Conservation (phyloP, 2,797 vertebrate genomes). For the Scarus forsteni region DNA sequence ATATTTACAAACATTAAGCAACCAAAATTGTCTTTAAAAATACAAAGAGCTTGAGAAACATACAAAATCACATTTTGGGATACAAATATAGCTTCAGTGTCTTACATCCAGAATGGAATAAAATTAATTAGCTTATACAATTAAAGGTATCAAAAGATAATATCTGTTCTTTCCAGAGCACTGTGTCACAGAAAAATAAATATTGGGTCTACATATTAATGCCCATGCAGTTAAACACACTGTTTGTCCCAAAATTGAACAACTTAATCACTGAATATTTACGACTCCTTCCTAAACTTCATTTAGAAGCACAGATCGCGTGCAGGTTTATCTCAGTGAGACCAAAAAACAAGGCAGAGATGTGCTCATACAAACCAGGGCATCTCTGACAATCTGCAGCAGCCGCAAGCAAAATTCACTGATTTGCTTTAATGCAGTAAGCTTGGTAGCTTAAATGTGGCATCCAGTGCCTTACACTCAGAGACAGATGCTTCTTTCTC, state of each 20-base stretch:
- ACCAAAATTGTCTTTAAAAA: conserved; percentile 52
- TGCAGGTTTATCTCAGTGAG: conserved; percentile 30
- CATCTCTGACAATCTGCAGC: conserved; percentile 33
- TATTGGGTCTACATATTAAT: conserved; percentile 25
- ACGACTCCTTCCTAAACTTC: conserved; percentile 44
- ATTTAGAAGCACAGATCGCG: conserved; percentile 33
- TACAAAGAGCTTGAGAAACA: conserved; percentile 55
- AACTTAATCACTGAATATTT: conserved; percentile 5
- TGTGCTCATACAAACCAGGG: conserved; percentile 28
- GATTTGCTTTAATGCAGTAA: conserved; percentile 28
- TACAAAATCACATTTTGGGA: conserved; percentile 84
- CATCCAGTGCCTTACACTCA: conserved; percentile 46
- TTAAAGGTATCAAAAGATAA: conserved; percentile 35
- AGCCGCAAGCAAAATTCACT: conserved; percentile 27
- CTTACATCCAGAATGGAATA: conserved; percentile 58
- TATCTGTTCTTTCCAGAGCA: conserved; percentile 47
- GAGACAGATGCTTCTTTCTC: conserved; percentile 40
- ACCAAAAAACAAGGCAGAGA: conserved; percentile 33
- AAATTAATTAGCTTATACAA: conserved; percentile 57
- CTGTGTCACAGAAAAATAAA: conserved; percentile 33
- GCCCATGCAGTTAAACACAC: conserved; percentile 38
- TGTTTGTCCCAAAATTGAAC: conserved; percentile 34
- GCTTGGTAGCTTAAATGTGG: conserved; percentile 30
- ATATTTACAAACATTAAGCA: conserved; percentile 59
- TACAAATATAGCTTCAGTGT: conserved; percentile 81